Percentiles rank a stretch among this genome's conserved stretches.
Conservation (phyloP, 2,888 invertebrate genomes). For the Ormyrus thymus region DNA sequence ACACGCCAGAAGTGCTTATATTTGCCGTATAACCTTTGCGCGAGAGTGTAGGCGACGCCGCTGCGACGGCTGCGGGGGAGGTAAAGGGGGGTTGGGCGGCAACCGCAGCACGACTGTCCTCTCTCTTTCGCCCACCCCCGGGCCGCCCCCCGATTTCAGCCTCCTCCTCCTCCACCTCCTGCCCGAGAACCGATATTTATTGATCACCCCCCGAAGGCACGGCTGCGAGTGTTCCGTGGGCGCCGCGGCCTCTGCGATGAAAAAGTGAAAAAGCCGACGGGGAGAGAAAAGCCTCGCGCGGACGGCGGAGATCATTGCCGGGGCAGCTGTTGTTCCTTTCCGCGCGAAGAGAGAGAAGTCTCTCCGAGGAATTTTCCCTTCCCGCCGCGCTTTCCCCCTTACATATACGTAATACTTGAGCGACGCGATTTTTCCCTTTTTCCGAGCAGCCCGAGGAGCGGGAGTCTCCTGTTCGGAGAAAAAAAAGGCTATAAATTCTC, state of each 20-base stretch:
- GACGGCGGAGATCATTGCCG: conserved; percentile 25
- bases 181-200: conserved; percentile 74
- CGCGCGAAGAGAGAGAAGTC: conserved; percentile 16
- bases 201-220: conserved; percentile 64
- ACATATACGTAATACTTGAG: neutral
- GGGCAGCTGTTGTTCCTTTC: conserved; percentile 44
- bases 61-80: neutral
- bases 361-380: conserved; percentile 37
- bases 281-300: neutral
- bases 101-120: conserved; percentile 72
- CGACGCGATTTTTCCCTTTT: conserved; percentile 34
- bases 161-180: conserved; percentile 53
- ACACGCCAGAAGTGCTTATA: conserved; percentile 68
- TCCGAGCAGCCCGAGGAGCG: conserved; percentile 9
- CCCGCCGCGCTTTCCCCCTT: conserved; percentile 1
- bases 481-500: conserved; percentile 50
- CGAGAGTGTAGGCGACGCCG: conserved; percentile 51
- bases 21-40: conserved; percentile 71
- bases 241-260: neutral
- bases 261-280: conserved; percentile 40
- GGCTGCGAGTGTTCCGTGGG: neutral
- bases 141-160: conserved; percentile 57
- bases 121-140: conserved; percentile 56
- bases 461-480: conserved; percentile 21
- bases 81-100: conserved; percentile 66